Conservation (phyloP, 37 sponge, comb jelly and placozoan genomes). For the Chondrilla cf. caribensis region DNA sequence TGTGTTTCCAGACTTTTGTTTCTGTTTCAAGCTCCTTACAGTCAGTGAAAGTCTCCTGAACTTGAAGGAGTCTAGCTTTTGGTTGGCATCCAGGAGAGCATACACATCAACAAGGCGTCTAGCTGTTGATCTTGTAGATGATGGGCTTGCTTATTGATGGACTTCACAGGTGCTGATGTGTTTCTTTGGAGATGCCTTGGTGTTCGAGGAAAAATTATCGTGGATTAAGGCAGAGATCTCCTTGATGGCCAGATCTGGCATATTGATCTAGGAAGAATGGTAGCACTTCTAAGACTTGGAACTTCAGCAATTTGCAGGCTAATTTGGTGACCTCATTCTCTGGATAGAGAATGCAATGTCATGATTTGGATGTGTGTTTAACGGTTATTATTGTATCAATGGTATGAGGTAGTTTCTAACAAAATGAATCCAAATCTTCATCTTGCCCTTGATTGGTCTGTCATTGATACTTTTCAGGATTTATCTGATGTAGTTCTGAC, state of each 20-base stretch:
- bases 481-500: too few relatives aligned
- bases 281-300: too few relatives aligned
- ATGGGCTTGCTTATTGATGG: neutral
- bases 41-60: neutral
- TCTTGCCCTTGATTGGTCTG: too few relatives aligned
- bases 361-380: too few relatives aligned
- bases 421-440: too few relatives aligned
- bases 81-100: neutral
- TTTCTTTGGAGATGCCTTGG: neutral
- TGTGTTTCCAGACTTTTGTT: slow-evolving; percentile 7
- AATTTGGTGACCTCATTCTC: too few relatives aligned
- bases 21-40: neutral
- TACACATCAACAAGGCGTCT: neutral
- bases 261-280: neutral
- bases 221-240: neutral
- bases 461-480: too few relatives aligned
- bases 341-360: too few relatives aligned
- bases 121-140: neutral
- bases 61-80: neutral
- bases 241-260: neutral
- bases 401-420: too few relatives aligned
- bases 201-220: neutral
- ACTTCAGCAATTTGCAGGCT: too few relatives aligned
- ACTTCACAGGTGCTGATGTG: neutral
- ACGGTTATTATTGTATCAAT: too few relatives aligned